phyloP scores from a whole-genome alignment of 2,888 invertebrate genomes.

The Synanthedon myopaeformis region DNA sequence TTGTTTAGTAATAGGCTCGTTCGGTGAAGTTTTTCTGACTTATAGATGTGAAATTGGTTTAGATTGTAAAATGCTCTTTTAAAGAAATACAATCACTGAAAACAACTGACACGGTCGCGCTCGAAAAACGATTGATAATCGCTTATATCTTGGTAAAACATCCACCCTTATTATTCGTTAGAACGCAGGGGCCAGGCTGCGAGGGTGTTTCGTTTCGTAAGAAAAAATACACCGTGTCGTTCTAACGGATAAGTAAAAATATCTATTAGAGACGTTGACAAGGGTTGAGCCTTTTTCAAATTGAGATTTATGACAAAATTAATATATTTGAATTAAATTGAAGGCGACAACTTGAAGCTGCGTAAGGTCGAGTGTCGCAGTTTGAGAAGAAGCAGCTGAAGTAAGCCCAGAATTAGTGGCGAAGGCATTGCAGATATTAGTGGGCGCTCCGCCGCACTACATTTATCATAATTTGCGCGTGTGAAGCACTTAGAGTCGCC shows the following conservation, averaged over 20 bases:
- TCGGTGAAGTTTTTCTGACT: too few relatives aligned
- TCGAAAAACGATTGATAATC: neutral
- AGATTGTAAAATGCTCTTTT: neutral
- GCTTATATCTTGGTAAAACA: neutral
- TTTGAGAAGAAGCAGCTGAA: too few relatives aligned
- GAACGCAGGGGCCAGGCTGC: neutral
- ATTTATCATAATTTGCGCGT: constrained; percentile 2
- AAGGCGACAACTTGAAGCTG: too few relatives aligned
- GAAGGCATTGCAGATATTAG: neutral
- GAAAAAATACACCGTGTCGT: neutral
- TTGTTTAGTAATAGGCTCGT: too few relatives aligned
- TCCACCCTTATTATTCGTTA: neutral
- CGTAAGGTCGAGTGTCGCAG: too few relatives aligned
- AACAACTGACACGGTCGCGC: neutral
- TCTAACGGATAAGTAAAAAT: neutral
- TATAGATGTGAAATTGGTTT: too few relatives aligned
- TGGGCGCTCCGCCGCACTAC: neutral
- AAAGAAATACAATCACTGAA: neutral
- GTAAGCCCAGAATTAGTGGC: too few relatives aligned
- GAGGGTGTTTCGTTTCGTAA: neutral
- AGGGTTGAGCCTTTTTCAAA: too few relatives aligned
- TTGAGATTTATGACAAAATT: too few relatives aligned
- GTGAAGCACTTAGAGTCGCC: neutral
- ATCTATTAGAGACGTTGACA: too few relatives aligned
- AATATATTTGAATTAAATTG: too few relatives aligned